Base-by-base conservation (phyloP, 2,888 invertebrate genomes). In the Lasioglossum leucozonium region DNA sequence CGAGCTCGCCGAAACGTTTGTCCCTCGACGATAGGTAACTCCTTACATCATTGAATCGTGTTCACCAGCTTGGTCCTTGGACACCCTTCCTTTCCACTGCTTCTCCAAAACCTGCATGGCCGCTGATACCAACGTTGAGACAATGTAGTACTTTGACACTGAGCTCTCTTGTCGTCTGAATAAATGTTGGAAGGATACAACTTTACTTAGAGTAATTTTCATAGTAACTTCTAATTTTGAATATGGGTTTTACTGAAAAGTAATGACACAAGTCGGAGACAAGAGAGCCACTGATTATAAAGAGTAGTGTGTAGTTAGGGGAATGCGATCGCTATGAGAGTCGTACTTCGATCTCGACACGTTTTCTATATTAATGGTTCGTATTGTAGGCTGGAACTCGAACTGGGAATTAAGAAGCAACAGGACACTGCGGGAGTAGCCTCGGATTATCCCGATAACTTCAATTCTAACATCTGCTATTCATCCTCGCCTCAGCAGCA, bases 1-100 rank as follows among this genome's bases (percentile, higher is more conserved):
- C 93, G 13, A 92, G 91, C 65, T 96, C 96, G 0, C 96, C 96
- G 0, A 96, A 96, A 92, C 94, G 96, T 78, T 93, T 96, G 22
- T 96, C 96, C 0, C 94, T 97, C 13, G 96, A 97, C 85, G 96
- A 96, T 88, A 94, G 96, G 92, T 94, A 89, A 86, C 75, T 71
- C 5, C 26, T 44, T 72, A 40, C 11, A 40, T 8, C n/a, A 40
- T 26, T 40, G 16, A 34, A 75, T 75, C 62, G 74, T 78, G 72
- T 75, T 72, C 34, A 13, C 22, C 34, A 62, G 51, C 55, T 11
- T 72, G 44, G 11, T 18, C 42, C 34, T 55, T 72, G 37, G 1
- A 69, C 69, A 5, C 58, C 81, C 77, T 81, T 77, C 84, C 84
- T 77, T 81, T 84, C 76, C 76, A 26, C 44, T 72, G 55, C 74